These are phyloP conservation scores for Sula dactylatra DNA, from an alignment of 2,113 vertebrate species.

Conservation along the genomic window DNA sequence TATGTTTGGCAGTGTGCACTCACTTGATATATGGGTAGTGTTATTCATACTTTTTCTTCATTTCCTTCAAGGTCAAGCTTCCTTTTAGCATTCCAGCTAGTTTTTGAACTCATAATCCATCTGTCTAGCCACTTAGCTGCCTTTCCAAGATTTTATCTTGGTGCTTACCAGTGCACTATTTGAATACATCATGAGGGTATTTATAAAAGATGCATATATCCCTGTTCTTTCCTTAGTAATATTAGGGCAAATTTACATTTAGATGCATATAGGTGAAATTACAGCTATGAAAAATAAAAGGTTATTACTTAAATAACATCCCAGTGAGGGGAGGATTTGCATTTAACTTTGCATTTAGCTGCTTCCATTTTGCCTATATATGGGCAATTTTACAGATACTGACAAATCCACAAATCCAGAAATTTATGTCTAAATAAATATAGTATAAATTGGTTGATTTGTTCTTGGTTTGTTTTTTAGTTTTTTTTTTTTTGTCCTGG, in stretches of 20 bases:
- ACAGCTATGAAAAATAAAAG: background rate
- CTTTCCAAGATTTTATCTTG: background rate
- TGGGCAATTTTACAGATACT: background rate
- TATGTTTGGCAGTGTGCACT: background rate
- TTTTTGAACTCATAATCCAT: slow-evolving; percentile 46
- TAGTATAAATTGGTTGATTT: background rate
- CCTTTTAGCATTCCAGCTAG: background rate
- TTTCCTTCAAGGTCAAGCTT: slow-evolving; percentile 16
- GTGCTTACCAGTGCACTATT: background rate
- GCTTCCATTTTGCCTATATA: background rate
- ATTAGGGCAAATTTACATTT: background rate
- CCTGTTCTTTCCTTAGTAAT: background rate
- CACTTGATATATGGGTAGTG: background rate
- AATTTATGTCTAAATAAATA: background rate
- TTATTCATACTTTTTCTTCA: background rate
- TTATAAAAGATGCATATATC: slow-evolving; percentile 2
- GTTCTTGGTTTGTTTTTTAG: background rate
- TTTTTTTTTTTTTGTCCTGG: background rate
- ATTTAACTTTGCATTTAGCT: background rate
- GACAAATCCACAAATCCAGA: background rate
- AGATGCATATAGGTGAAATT: background rate
- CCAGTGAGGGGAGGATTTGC: background rate
- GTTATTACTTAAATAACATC: background rate
- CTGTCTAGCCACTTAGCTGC: slow-evolving; percentile 13
- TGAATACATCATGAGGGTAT: slow-evolving; percentile 12